Conservation (phyloP, 1,140 invertebrate species). For the Coelopa frigida region DNA sequence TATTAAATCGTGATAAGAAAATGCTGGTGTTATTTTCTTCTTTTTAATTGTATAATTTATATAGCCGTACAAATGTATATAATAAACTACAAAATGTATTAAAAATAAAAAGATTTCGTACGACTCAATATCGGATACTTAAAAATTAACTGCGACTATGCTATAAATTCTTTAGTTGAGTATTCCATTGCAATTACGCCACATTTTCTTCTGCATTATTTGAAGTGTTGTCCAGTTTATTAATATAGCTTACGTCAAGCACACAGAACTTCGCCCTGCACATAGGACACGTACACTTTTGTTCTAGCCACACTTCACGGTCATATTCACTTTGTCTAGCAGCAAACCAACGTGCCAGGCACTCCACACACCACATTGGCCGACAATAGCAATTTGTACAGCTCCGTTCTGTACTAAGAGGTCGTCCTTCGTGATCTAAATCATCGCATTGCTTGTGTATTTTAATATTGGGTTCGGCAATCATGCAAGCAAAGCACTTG, state of each 20-base stretch:
- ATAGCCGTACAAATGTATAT: no score
- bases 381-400: slow-evolving; percentile 59
- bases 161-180: no score
- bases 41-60: no score
- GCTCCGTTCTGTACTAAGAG: slow-evolving; percentile 31
- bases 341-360: slow-evolving; percentile 84
- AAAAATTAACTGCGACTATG: no score
- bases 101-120: no score
- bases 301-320: slow-evolving; percentile 71
- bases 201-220: no score
- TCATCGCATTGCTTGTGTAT: slow-evolving; percentile 64
- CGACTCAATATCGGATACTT: no score
- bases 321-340: slow-evolving; percentile 68
- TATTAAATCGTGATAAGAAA: no score
- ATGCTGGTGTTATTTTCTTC: no score
- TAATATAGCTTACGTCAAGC: slow-evolving; percentile 62
- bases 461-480: slow-evolving; percentile 70
- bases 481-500: slow-evolving; percentile 83
- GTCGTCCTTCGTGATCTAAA: slow-evolving; percentile 31
- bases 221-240: slow-evolving; percentile 2
- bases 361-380: slow-evolving; percentile 84
- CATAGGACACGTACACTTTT: slow-evolving; percentile 83
- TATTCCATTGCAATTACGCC: no score
- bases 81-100: no score
- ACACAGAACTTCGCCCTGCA: slow-evolving; percentile 81